Evolutionary conservation across 2,113 vertebrate species (phyloP), one percentile per base, ranked within the genome.

Genomic region (Vireo altiloquus): DNA sequence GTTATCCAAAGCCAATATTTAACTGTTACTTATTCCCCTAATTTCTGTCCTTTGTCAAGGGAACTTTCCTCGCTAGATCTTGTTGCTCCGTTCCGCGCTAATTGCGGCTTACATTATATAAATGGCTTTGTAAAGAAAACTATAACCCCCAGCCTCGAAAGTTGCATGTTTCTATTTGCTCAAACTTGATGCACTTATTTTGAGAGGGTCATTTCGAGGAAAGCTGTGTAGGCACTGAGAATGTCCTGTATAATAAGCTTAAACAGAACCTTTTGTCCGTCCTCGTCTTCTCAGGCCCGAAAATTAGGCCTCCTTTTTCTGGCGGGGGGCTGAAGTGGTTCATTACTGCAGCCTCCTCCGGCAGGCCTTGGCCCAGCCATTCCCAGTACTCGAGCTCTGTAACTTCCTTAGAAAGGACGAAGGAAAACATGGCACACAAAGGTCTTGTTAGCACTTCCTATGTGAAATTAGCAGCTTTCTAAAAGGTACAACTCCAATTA

Each of bases 371-470:
- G 98, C 98, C 97, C 98, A 98, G 98, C 99, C 98, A 98, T 99
- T 99, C 99, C 99, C 98, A 97, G 97, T 98, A 98, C 99, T 99
- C 98, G 97, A 99, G 98, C 98, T 98, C 98, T 98, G 98, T 98
- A 99, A 99, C 99, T 99, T 99, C 98, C 98, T 99, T 98, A 98
- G 98, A 99, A 98, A 98, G 98, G 98, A 98, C 98, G 98, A 99
- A 99, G 99, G 99, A 99, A 99, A 99, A 99, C 99, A 99, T 98
- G 98, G 98, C 98, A 99, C 98, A 99, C 99, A 99, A 99, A 99
- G 99, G 99, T 99, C 99, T 99, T 99, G 99, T 99, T 99, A 99
- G 99, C 99, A 99, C 99, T 99, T 99, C 99, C 99, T 99, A 99
- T 99, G 98, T 97, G 98, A 99, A 99, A 99, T 99, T 99, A 99